These are phyloP conservation scores for Ichneumoninae sp. DNA, from an alignment of 2,888 invertebrate species.

Conservation along the genomic window DNA sequence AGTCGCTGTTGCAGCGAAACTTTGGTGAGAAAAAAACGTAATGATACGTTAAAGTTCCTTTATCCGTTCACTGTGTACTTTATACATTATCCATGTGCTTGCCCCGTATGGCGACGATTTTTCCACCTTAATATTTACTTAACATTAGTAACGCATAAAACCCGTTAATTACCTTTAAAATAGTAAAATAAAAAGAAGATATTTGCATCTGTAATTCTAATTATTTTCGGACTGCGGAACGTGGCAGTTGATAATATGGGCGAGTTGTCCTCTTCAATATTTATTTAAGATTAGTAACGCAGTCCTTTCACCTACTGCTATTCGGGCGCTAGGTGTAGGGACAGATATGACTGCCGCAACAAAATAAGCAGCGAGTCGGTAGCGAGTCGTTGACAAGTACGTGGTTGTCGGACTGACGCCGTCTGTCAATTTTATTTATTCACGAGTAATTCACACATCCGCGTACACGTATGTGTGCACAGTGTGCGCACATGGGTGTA, in stretches of 20 bases:
- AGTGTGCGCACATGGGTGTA: neutral
- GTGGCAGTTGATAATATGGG: no score
- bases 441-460: neutral
- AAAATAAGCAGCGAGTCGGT: neutral
- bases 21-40: conserved; percentile 14
- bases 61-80: neutral
- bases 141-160: no score
- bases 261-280: no score
- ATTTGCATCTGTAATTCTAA: no score
- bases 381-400: neutral
- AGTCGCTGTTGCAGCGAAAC: conserved; percentile 16
- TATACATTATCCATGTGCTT: conserved; percentile 3
- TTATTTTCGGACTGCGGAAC: no score
- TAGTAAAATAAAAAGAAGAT: no score
- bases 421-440: neutral
- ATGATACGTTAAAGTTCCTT: neutral
- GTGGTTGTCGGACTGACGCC: neutral
- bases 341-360: neutral
- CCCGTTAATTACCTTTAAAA: no score
- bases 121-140: no score
- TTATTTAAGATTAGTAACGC: no score
- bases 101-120: neutral
- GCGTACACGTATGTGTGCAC: neutral
- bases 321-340: neutral
- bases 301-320: no score